Conservation (phyloP, 2,113 vertebrate species). For the Poecilia latipinna region DNA sequence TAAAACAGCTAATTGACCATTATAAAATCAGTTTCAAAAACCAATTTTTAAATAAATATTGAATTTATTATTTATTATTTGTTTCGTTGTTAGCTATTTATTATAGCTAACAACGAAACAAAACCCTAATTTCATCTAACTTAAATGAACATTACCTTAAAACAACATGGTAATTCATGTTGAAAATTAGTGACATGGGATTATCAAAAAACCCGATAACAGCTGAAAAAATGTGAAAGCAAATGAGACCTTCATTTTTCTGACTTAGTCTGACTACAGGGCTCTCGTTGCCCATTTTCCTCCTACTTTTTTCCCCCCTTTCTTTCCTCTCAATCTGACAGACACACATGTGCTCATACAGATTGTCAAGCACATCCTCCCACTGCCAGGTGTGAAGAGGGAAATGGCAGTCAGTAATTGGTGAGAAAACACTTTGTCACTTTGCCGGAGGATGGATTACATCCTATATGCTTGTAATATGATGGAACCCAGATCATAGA, state of each 20-base stretch:
- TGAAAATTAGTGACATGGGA: not conserved
- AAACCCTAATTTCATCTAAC: not conserved
- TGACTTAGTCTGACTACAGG: constrained; percentile 40
- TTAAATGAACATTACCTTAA: not conserved
- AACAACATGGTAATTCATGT: not conserved
- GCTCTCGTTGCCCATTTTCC: not conserved
- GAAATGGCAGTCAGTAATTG: constrained; percentile 76
- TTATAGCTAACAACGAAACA: not conserved
- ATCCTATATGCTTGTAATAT: constrained; percentile 62
- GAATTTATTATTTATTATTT: not conserved
- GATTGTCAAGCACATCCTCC: constrained; percentile 49
- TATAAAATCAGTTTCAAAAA: no score
- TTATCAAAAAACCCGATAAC: constrained; percentile 37
- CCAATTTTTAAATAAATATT: not conserved
- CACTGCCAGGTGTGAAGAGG: constrained; percentile 76
- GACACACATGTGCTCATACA: constrained; percentile 32
- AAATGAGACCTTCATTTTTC: constrained; percentile 51
- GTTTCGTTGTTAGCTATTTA: no score
- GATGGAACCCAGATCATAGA: constrained; percentile 41
- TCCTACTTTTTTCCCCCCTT: not conserved
- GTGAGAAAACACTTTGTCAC: constrained; percentile 78
- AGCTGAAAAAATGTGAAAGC: constrained; percentile 44
- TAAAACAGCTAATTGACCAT: no score
- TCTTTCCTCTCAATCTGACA: constrained; percentile 10
- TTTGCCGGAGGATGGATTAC: constrained; percentile 63